Conservation (phyloP, 2,888 invertebrate species). For the Lamellibrachia columna region DNA sequence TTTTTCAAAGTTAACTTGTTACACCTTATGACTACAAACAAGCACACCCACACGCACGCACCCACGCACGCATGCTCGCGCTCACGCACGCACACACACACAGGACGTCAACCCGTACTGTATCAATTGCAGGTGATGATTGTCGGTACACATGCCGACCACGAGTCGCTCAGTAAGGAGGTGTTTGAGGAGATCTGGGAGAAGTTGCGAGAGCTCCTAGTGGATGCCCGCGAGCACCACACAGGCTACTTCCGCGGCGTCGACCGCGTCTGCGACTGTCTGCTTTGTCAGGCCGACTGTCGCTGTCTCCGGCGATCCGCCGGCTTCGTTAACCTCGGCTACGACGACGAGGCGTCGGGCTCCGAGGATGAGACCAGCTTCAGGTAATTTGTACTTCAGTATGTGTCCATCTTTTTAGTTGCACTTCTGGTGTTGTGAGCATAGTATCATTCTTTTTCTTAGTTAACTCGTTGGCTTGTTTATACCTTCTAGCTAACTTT, state of each 20-base stretch:
- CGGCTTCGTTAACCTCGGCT: slow-evolving; percentile 41
- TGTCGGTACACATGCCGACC: slow-evolving; percentile 44
- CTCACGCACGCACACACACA: background rate
- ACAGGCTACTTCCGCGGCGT: slow-evolving; percentile 34
- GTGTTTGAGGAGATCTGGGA: slow-evolving; percentile 42
- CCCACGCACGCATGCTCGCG: background rate
- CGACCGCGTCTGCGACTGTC: slow-evolving; percentile 38
- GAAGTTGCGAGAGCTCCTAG: slow-evolving; percentile 36
- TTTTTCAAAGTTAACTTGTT: too few relatives aligned
- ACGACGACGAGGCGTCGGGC: slow-evolving; percentile 27
- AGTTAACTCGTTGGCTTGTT: too few relatives aligned
- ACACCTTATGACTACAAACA: background rate
- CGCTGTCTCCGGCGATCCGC: slow-evolving; percentile 31
- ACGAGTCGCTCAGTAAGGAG: slow-evolving; percentile 30
- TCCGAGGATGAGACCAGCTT: slow-evolving; percentile 32
- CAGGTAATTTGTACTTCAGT: background rate
- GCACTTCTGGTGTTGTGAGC: too few relatives aligned
- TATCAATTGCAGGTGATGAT: slow-evolving; percentile 33
- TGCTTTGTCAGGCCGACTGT: slow-evolving; percentile 41
- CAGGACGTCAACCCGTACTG: background rate
- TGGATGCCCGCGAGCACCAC: slow-evolving; percentile 37
- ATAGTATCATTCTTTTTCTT: too few relatives aligned
- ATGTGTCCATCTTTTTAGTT: too few relatives aligned
- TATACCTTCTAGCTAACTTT: too few relatives aligned
- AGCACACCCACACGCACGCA: background rate